Percentiles rank a stretch among this genome's conserved stretches.
These are phyloP conservation scores for Emys orbicularis DNA, from an alignment of 2,797 vertebrate species.

Conservation along the genomic window DNA sequence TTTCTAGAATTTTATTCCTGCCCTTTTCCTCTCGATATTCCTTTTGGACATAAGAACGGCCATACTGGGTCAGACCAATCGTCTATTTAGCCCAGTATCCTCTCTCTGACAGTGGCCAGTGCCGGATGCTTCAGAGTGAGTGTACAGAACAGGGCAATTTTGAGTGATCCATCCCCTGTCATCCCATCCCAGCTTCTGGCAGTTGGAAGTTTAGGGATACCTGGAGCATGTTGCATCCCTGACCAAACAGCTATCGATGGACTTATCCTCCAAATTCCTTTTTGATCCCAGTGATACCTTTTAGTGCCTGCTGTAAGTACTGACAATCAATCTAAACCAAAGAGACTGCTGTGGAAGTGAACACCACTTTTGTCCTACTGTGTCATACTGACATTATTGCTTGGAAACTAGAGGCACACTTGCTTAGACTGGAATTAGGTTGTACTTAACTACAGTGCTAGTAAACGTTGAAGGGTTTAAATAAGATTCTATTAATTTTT, in stretches of 20 bases:
- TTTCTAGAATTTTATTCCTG: not conserved
- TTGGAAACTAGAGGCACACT: not conserved
- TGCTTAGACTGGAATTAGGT: not conserved
- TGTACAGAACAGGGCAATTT: too few relatives aligned
- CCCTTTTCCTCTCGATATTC: not conserved
- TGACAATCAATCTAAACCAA: conserved; percentile 26
- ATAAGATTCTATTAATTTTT: not conserved
- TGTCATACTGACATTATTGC: not conserved
- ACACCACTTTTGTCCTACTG: not conserved
- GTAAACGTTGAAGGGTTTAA: not conserved
- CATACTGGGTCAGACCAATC: too few relatives aligned
- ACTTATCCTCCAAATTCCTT: not conserved
- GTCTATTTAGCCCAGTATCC: too few relatives aligned
- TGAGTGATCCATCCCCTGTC: too few relatives aligned
- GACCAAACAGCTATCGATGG: not conserved
- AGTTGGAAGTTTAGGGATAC: too few relatives aligned
- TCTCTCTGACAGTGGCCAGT: too few relatives aligned
- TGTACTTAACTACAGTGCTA: not conserved
- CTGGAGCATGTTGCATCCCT: not conserved
- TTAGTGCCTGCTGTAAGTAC: not conserved
- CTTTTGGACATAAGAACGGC: not conserved
- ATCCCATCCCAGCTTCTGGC: too few relatives aligned
- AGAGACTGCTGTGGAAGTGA: not conserved
- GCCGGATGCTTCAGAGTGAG: too few relatives aligned
- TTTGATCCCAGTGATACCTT: not conserved